Percentiles rank a stretch among this genome's conserved stretches.
Evolutionary conservation across 2,888 invertebrate species (phyloP).

Genomic region (Anticlea derivata): DNA sequence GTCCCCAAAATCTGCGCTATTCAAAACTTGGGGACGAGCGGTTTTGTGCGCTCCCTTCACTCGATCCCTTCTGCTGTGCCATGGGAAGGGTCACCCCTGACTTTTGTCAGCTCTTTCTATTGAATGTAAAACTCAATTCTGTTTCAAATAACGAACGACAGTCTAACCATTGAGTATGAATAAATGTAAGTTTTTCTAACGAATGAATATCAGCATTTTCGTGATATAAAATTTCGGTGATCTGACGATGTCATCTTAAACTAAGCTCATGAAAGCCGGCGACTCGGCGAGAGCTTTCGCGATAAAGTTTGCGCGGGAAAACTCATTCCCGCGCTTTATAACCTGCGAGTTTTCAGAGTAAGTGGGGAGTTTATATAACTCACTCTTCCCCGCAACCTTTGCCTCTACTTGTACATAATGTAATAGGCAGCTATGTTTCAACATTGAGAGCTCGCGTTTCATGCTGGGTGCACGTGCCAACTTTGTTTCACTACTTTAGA

Average conservation of each 20-base stretch:
- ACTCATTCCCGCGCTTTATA: conserved; percentile 79
- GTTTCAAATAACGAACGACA: conserved; percentile 14
- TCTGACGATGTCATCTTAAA: conserved; percentile 38
- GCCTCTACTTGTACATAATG: conserved; percentile 59
- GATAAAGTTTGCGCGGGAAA: conserved; percentile 78
- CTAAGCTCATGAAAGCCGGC: conserved; percentile 59
- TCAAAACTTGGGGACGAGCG: conserved; percentile 49
- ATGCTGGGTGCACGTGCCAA: conserved; percentile 46
- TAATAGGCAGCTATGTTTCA: conserved; percentile 53
- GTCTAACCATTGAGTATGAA: not conserved
- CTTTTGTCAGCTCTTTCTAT: conserved; percentile 62
- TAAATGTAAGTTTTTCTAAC: not conserved
- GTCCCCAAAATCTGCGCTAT: conserved; percentile 20
- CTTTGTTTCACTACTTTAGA: conserved; percentile 21
- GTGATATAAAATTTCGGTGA: conserved; percentile 30
- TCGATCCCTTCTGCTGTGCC: conserved; percentile 47
- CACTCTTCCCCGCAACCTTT: conserved; percentile 44
- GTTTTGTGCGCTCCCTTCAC: conserved; percentile 71
- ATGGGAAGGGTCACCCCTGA: conserved; percentile 62
- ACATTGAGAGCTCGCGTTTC: conserved; percentile 59
- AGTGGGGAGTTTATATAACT: conserved; percentile 57
- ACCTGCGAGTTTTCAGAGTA: conserved; percentile 64
- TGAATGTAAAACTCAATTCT: conserved; percentile 35
- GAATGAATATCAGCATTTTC: conserved; percentile 7
- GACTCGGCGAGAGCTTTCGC: conserved; percentile 52